These are phyloP conservation scores for Gandaritis pyraliata DNA, from an alignment of 2,888 invertebrate genomes.

Conservation along the genomic window DNA sequence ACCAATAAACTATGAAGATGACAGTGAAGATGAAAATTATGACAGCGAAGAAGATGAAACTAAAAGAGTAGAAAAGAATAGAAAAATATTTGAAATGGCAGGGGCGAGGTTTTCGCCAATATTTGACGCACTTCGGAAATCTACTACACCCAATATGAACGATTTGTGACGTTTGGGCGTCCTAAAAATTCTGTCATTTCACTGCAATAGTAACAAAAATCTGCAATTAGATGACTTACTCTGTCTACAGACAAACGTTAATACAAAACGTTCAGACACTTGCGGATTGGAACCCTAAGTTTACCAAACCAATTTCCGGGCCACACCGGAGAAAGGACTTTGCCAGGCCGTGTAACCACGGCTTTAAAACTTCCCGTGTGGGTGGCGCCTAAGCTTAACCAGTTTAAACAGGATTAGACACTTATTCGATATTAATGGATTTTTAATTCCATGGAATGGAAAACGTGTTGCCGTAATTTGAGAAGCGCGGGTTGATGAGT, in stretches of 20 bases:
- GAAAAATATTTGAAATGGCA: constrained; percentile 25
- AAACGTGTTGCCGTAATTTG: constrained; percentile 30
- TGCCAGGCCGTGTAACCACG: constrained; percentile 34
- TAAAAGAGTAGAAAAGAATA: constrained; percentile 9
- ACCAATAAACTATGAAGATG: not conserved
- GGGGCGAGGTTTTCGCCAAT: constrained; percentile 25
- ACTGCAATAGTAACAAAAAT: too few relatives aligned
- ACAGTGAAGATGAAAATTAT: constrained; percentile 6
- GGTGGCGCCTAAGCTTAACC: constrained; percentile 39
- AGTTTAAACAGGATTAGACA: constrained; percentile 40
- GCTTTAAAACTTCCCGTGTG: constrained; percentile 40
- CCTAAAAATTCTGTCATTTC: too few relatives aligned
- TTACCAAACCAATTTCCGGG: constrained; percentile 13
- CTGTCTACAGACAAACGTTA: too few relatives aligned
- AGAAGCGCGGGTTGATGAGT: constrained; percentile 2
- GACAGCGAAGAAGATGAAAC: constrained; percentile 12
- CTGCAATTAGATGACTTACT: too few relatives aligned
- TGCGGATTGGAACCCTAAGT: not conserved
- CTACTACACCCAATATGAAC: constrained; percentile 9
- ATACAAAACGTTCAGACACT: too few relatives aligned
- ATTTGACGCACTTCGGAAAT: not conserved
- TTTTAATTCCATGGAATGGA: constrained; percentile 36
- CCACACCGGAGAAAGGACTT: constrained; percentile 13
- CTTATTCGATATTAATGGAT: constrained; percentile 44
- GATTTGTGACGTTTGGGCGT: constrained; percentile 6